Conservation (phyloP, 1,140 invertebrate genomes). For the Mercenaria mercenaria region DNA sequence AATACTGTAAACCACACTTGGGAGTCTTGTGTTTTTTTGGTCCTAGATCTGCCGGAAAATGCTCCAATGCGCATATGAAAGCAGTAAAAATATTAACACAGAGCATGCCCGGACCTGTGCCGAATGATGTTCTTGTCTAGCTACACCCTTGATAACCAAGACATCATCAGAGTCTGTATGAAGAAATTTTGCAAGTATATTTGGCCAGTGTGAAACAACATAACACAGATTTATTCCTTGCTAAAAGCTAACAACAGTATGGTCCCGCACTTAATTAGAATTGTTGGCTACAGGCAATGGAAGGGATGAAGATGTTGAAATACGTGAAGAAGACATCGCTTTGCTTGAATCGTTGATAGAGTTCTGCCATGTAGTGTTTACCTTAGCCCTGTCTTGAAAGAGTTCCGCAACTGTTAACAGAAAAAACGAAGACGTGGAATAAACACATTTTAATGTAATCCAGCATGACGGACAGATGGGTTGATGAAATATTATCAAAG, state of each 20-base stretch:
- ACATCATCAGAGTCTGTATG: too few species aligned
- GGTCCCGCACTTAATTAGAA: not conserved
- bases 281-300: not conserved
- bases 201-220: too few species aligned
- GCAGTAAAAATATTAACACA: too few species aligned
- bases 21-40: too few species aligned
- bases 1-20: too few species aligned
- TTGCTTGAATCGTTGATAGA: not conserved
- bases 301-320: not conserved
- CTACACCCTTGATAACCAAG: too few species aligned
- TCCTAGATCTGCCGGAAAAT: too few species aligned
- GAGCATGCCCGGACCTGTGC: too few species aligned
- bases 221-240: not conserved
- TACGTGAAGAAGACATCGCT: too few species aligned
- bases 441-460: not conserved
- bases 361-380: not conserved
- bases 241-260: not conserved
- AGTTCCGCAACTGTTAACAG: not conserved
- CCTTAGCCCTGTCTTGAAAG: not conserved
- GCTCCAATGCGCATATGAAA: too few species aligned
- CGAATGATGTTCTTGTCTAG: too few species aligned
- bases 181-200: too few species aligned
- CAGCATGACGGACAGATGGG: not conserved
- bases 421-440: not conserved
- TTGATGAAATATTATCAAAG: constrained; percentile 22